These are phyloP conservation scores for Hydra vulgaris DNA, from an alignment of 30 jellyfish, hydroid and myxozoan species.

Conservation along the genomic window DNA sequence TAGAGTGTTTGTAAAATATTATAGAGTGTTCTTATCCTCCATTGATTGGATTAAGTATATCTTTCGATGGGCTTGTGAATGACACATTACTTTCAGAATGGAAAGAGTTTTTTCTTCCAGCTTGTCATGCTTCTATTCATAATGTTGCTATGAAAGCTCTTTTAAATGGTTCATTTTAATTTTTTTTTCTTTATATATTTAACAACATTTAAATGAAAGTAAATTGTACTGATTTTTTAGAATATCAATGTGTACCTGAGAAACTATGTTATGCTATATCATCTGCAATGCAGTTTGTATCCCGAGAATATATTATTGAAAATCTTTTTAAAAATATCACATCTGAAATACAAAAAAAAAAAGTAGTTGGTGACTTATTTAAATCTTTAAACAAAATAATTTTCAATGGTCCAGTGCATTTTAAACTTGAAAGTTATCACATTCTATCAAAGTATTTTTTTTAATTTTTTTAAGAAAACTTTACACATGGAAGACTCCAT, in stretches of 20 bases:
- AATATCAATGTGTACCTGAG: not conserved
- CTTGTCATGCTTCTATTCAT: conserved; percentile 33
- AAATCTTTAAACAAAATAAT: not conserved
- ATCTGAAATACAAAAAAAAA: not conserved
- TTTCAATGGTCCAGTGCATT: not conserved
- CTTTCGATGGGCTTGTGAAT: not conserved
- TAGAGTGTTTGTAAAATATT: not conserved
- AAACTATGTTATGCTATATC: not conserved
- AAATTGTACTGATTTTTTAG: too few relatives aligned
- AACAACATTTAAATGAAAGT: too few relatives aligned
- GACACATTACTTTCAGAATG: conserved; percentile 56
- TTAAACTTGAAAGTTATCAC: not conserved
- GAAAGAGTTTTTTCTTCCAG: conserved; percentile 88
- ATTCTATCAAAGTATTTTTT: not conserved
- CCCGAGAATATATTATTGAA: not conserved
- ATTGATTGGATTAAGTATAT: not conserved
- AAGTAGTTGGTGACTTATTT: not conserved
- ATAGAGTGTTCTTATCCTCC: not conserved
- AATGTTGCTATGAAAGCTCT: conserved; percentile 17
- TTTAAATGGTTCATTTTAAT: conserved; percentile 4
- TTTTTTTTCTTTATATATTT: too few relatives aligned
- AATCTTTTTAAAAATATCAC: not conserved
- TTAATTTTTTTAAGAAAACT: not conserved
- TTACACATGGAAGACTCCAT: not conserved
- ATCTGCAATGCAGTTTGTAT: not conserved